Conservation (phyloP, 2,113 vertebrate genomes). For the Ctenodactylus gundi region DNA sequence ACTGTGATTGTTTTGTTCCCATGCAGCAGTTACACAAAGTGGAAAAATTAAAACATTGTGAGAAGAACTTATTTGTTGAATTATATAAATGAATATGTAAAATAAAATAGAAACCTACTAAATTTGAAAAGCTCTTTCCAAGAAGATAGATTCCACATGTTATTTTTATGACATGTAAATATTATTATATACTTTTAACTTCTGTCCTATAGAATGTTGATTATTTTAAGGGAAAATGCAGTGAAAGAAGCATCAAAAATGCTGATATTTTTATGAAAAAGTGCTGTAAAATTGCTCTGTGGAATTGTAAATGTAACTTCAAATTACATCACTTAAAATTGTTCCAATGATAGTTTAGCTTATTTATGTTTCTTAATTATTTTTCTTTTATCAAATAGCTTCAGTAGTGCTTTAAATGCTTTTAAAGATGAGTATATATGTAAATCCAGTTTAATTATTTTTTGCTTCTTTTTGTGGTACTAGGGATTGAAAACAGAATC, state of each 20-base stretch:
- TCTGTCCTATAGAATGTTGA: neutral
- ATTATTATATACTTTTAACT: constrained; percentile 10
- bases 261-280: constrained; percentile 15
- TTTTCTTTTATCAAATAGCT: constrained; percentile 36
- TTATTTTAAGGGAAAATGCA: constrained; percentile 38
- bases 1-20: constrained; percentile 47
- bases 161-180: neutral
- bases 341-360: constrained; percentile 30
- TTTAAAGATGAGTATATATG: neutral
- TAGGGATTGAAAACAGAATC: too few species aligned
- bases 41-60: neutral
- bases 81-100: constrained; percentile 3
- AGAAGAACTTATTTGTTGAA: neutral
- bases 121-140: neutral
- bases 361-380: constrained; percentile 23
- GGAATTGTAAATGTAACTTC: constrained; percentile 18
- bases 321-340: constrained; percentile 3
- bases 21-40: neutral
- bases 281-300: constrained; percentile 6
- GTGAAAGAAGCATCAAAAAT: neutral
- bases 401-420: neutral
- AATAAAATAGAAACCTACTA: constrained; percentile 27
- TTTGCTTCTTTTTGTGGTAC: neutral
- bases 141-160: neutral
- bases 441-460: neutral